Evolutionary conservation across 2,888 invertebrate genomes (phyloP).

Genomic region (Spialia ferax): DNA sequence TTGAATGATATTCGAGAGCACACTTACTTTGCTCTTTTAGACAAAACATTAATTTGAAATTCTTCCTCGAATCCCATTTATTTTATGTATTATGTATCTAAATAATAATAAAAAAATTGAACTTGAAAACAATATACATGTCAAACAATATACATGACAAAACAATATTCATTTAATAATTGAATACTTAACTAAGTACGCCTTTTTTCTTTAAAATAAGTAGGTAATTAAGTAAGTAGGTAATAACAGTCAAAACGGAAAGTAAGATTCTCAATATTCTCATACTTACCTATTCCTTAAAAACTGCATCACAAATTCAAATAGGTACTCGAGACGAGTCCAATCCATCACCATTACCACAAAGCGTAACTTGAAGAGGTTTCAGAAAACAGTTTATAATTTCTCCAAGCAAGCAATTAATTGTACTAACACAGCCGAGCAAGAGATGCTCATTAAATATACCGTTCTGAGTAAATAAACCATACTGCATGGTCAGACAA

Average conservation of each 20-base stretch:
- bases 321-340: background rate
- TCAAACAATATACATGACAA: too few relatives aligned
- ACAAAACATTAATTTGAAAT: too few relatives aligned
- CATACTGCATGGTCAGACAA: constrained; percentile 6
- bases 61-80: background rate
- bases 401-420: constrained; percentile 36
- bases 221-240: too few relatives aligned
- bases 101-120: too few relatives aligned
- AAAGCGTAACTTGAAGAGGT: constrained; percentile 29
- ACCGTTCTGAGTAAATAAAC: constrained; percentile 24
- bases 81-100: background rate
- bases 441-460: constrained; percentile 32
- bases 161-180: too few relatives aligned
- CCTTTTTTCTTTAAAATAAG: too few relatives aligned
- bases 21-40: too few relatives aligned
- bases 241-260: background rate
- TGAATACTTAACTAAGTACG: too few relatives aligned
- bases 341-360: constrained; percentile 24
- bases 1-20: constrained; percentile 63
- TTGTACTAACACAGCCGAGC: constrained; percentile 27
- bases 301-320: background rate
- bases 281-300: background rate
- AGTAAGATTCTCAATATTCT: too few relatives aligned
- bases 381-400: constrained; percentile 35
- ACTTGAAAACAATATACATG: too few relatives aligned